Evolutionary conservation across 1,140 invertebrate genomes (phyloP).

Genomic region (Pseudobourletiella spinata): DNA sequence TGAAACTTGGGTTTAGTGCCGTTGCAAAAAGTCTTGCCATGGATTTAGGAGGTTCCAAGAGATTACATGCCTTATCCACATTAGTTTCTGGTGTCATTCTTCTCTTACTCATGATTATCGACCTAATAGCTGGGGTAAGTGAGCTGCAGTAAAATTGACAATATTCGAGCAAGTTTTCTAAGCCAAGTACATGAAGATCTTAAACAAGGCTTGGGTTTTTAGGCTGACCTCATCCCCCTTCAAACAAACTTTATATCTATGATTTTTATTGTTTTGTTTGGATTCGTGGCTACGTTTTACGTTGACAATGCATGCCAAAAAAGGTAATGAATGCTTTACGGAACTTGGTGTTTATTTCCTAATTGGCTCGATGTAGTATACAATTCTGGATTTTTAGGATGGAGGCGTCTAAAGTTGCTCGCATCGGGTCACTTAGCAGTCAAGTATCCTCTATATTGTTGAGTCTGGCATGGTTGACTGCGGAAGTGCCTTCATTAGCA

Average conservation of each 20-base stretch:
- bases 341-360: too few species aligned
- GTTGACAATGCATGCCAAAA: constrained; percentile 32
- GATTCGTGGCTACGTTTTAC: constrained; percentile 34
- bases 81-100: constrained; percentile 18
- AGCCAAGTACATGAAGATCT: too few species aligned
- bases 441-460: constrained; percentile 26
- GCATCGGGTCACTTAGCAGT: constrained; percentile 25
- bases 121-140: constrained; percentile 20
- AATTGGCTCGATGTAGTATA: too few species aligned
- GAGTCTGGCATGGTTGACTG: constrained; percentile 21
- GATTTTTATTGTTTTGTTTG: constrained; percentile 19
- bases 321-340: too few species aligned
- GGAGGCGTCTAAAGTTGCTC: constrained; percentile 27
- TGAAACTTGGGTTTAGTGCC: constrained; percentile 26
- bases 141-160: too few species aligned
- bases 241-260: constrained; percentile 14
- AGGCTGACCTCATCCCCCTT: constrained; percentile 24
- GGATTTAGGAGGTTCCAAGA: constrained; percentile 23
- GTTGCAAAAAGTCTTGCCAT: constrained; percentile 21
- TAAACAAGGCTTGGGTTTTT: too few species aligned
- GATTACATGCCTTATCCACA: constrained; percentile 23
- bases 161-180: too few species aligned
- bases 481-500: constrained; percentile 16
- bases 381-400: constrained; percentile 32
- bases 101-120: constrained; percentile 1